Evolutionary conservation across 2,797 vertebrate species (phyloP), one percentile per base, ranked within the genome.

Genomic region (Betta splendens): DNA sequence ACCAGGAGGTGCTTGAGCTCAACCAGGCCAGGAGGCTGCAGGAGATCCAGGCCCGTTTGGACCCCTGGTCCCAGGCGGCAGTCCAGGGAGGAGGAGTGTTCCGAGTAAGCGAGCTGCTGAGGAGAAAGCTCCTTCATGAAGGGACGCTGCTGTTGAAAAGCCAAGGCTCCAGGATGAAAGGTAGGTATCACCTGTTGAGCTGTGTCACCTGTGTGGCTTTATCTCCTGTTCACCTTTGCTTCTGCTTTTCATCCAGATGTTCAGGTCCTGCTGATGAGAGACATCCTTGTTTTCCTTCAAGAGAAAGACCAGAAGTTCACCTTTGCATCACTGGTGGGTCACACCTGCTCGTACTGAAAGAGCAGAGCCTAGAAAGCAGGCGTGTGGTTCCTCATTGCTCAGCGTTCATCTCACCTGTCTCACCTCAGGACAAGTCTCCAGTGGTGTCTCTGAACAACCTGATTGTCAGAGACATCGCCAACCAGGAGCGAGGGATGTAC

Each of bases 401-500:
- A n/a, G n/a, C n/a, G n/a, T n/a, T n/a, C n/a, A n/a, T 32, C 17
- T 45, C 22, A 22, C 20, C 43, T 62, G 43, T 43, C 36, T 9
- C 42, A 10, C 54, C 11, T 37, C 78, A 98, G 94, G 95, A 97
- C 72, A 98, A 98, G 69, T 92, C 94, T 0, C 90, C 95, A 0
- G 92, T 98, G 23, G 87, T 98, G 3, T 94, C 94, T 0, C 85
- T 98, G 52, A 94, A 91, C 35, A 94, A 94, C 64, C 89, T 98
- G 42, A 94, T 98, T 0, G 94, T 98, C 2, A 83, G 96, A 37
- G 95, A 98, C 74, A 95, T 98, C 18, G 96, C 96, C 84, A 98
- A 96, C 89, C 95, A 97, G 89, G 96, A 97, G 80, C 93, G 95
- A 78, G 96, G 96, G 4, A 92, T 98, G 92, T 98, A 98, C 81